Evolutionary conservation across 2,113 vertebrate species (phyloP).

Genomic region (Indicator maculatus): DNA sequence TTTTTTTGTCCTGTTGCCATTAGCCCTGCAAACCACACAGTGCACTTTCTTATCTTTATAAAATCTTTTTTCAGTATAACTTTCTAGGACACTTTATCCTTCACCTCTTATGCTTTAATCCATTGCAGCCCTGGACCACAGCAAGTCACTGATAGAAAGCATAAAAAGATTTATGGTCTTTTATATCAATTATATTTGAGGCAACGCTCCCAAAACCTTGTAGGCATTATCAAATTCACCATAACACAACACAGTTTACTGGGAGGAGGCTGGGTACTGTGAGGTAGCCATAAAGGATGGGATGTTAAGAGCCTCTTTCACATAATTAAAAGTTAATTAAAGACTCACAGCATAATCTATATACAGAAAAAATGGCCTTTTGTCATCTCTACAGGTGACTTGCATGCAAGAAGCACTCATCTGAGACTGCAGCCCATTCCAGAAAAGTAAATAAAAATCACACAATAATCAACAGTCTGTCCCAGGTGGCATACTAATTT

Average conservation of each 20-base stretch:
- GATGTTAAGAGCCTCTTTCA: background rate
- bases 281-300: background rate
- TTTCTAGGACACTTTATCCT: background rate
- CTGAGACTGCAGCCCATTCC: constrained; percentile 15
- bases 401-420: constrained; percentile 38
- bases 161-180: background rate
- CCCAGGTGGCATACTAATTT: constrained; percentile 30
- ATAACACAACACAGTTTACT: background rate
- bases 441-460: constrained; percentile 33
- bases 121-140: background rate
- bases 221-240: background rate
- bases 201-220: background rate
- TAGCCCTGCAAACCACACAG: background rate
- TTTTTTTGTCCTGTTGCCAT: background rate
- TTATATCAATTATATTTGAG: background rate
- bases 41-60: background rate
- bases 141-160: background rate
- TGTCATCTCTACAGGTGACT: constrained; percentile 16
- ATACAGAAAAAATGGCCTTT: background rate
- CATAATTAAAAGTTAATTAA: constrained; percentile 49
- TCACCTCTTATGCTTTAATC: background rate
- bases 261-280: background rate
- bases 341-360: background rate
- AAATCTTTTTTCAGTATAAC: background rate
- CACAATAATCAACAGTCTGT: background rate